A percentile compares a stretch with the other conserved stretches of the same genome.
Evolutionary conservation across 2,888 invertebrate species (phyloP).

Genomic region (Dryococelus australis): DNA sequence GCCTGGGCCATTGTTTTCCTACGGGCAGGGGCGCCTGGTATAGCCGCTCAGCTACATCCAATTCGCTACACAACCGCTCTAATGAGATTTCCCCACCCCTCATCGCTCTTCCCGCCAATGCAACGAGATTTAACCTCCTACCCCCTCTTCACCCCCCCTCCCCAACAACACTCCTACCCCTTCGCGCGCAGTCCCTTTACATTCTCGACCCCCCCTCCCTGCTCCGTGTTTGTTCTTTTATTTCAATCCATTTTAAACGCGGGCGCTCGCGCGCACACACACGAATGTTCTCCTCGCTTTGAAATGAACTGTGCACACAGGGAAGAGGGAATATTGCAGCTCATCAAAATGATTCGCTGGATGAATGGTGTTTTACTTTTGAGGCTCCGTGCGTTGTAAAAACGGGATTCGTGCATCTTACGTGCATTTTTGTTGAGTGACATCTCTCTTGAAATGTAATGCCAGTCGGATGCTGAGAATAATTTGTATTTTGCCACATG

Average conservation of each 20-base stretch:
- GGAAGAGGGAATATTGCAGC: background rate
- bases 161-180: background rate
- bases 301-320: background rate
- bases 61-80: slow-evolving; percentile 41
- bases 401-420: no score
- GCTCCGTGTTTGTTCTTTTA: background rate
- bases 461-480: no score
- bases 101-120: slow-evolving; percentile 37
- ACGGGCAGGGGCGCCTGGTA: background rate
- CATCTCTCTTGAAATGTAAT: no score
- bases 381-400: background rate
- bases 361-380: slow-evolving; percentile 1
- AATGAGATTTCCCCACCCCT: slow-evolving; percentile 44
- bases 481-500: no score
- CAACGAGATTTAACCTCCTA: slow-evolving; percentile 41
- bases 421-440: no score
- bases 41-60: slow-evolving; percentile 30
- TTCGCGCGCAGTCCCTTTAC: background rate
- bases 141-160: background rate
- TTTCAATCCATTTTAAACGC: slow-evolving; percentile 29
- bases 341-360: slow-evolving; percentile 10
- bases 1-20: background rate
- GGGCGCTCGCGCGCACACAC: background rate
- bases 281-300: background rate
- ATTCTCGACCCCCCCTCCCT: background rate